Conservation (phyloP, 2,888 invertebrate genomes). For the Stenichneumon culpator region DNA sequence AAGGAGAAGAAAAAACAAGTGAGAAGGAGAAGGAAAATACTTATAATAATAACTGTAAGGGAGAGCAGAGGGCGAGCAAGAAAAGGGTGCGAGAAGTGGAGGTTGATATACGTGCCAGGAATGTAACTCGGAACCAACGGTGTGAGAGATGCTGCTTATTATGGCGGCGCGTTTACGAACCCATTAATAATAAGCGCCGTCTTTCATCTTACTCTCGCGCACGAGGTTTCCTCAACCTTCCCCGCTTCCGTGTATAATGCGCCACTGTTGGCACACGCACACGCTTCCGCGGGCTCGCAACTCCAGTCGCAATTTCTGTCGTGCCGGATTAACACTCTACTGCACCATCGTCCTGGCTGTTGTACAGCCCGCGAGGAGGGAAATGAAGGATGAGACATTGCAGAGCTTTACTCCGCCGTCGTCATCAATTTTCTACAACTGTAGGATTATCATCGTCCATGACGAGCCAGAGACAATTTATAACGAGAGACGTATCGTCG, state of each 20-base stretch:
- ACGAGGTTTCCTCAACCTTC: conserved; percentile 14
- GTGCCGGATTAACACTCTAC: conserved; percentile 61
- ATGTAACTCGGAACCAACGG: conserved; percentile 59
- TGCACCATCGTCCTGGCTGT: neutral
- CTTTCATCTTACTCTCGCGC: conserved; percentile 46
- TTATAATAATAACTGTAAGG: conserved; percentile 30
- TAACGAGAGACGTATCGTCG: neutral
- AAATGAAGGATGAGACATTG: conserved; percentile 43
- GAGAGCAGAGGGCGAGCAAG: neutral
- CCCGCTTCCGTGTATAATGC: conserved; percentile 26
- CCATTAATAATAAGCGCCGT: conserved; percentile 70
- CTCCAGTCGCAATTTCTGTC: conserved; percentile 63
- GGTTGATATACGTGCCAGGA: conserved; percentile 63
- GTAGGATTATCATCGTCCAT: conserved; percentile 29
- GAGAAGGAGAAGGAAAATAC: conserved; percentile 18
- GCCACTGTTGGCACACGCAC: conserved; percentile 43
- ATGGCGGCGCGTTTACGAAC: conserved; percentile 68
- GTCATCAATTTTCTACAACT: conserved; percentile 24
- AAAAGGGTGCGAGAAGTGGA: conserved; percentile 35
- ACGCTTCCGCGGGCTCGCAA: conserved; percentile 39
- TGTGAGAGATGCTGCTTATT: conserved; percentile 70
- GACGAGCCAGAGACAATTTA: neutral
- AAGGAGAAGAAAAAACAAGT: neutral
- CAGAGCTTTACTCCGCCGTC: conserved; percentile 29
- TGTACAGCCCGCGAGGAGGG: neutral